phyloP scores from a whole-genome alignment of 92 coral and sea anemone genomes.

The Ricordea florida region DNA sequence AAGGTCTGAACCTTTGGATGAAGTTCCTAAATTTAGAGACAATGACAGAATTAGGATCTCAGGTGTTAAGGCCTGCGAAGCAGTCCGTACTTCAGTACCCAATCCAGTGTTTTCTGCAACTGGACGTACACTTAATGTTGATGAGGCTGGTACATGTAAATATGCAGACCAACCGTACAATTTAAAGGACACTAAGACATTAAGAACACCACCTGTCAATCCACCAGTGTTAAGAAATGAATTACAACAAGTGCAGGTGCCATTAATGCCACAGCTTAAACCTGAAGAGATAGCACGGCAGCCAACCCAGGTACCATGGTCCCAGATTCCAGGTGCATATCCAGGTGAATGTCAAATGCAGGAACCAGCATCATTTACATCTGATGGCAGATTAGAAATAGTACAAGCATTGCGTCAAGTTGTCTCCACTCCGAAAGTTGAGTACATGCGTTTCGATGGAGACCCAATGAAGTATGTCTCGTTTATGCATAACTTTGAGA shows the following conservation, averaged over 20 bases:
- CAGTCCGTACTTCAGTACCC: neutral
- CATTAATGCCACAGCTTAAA: no score
- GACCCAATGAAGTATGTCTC: constrained; percentile 18
- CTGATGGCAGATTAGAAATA: no score
- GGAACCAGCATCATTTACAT: no score
- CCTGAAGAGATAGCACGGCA: neutral
- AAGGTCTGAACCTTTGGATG: neutral
- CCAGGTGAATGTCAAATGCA: no score
- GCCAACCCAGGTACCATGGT: no score
- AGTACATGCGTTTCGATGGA: constrained; percentile 42
- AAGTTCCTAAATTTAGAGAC: neutral
- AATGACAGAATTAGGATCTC: neutral
- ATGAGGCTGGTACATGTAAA: neutral
- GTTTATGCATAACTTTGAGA: constrained; percentile 19
- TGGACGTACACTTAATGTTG: neutral
- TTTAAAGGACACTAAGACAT: neutral
- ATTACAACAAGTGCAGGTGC: neutral
- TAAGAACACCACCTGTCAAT: neutral
- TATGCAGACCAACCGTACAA: neutral
- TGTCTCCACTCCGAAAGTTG: constrained; percentile 31
- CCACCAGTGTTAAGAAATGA: neutral
- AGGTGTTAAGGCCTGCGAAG: neutral
- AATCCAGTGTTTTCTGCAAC: no score
- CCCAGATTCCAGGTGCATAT: no score
- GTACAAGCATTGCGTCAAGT: no score